phyloP scores from a whole-genome alignment of 2,888 invertebrate genomes.

The Volucella bombylans region DNA sequence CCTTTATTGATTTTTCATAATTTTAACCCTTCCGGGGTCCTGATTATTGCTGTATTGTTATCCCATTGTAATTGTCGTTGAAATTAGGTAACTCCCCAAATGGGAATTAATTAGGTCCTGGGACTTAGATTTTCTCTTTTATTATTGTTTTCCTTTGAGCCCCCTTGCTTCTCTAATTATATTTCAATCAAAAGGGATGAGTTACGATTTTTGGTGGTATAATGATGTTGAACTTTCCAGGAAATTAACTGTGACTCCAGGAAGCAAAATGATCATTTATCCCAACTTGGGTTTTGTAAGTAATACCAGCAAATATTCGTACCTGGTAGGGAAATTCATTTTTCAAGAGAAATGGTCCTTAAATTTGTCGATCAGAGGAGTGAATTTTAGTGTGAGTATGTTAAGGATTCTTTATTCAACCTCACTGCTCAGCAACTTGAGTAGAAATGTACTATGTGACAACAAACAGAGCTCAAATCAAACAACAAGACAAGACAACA shows the following conservation, averaged over 20 bases:
- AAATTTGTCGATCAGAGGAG: too few species aligned
- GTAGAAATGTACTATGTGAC: too few species aligned
- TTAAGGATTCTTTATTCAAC: too few species aligned
- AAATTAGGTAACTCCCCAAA: constrained; percentile 65
- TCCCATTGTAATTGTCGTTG: constrained; percentile 66
- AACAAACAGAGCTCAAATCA: too few species aligned
- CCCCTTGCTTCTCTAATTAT: constrained; percentile 16
- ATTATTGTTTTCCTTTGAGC: neutral
- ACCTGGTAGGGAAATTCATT: too few species aligned
- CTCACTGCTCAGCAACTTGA: too few species aligned
- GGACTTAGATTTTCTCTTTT: neutral
- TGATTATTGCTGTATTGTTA: constrained; percentile 52
- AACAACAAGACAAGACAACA: too few species aligned
- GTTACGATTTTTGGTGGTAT: constrained; percentile 41
- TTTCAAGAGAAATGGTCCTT: too few species aligned
- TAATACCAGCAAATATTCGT: too few species aligned
- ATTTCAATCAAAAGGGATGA: constrained; percentile 41
- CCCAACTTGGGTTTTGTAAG: too few species aligned
- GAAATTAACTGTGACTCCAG: constrained; percentile 59
- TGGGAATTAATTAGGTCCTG: constrained; percentile 53
- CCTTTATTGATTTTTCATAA: constrained; percentile 71
- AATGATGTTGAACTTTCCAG: constrained; percentile 60
- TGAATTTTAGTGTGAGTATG: too few species aligned
- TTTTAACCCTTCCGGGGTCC: constrained; percentile 65
- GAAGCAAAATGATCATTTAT: neutral